Percentiles rank a stretch among this genome's conserved stretches.
Conservation (phyloP, 1,140 invertebrate species). For the Heterodera schachtii region DNA sequence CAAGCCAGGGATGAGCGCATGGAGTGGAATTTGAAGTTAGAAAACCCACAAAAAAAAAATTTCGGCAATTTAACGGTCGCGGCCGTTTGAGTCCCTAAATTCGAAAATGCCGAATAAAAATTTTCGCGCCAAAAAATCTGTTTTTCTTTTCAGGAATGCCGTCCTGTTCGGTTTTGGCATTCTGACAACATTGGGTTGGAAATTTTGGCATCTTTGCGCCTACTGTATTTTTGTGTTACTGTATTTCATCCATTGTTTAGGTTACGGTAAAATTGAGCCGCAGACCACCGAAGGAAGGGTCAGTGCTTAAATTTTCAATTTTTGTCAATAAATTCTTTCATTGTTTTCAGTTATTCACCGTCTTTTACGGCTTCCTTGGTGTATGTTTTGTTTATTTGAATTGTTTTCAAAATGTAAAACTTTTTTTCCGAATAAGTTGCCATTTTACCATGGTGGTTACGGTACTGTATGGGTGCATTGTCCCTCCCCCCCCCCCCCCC, state of each 20-base stretch:
- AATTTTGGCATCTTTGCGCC: no score
- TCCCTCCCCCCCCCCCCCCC: no score
- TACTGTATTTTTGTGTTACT: constrained; percentile 1
- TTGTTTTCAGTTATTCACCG: constrained; percentile 50
- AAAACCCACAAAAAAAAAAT: background rate
- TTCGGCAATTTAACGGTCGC: background rate
- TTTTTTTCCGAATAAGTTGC: no score
- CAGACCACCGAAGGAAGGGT: constrained; percentile 47
- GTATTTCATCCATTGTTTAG: constrained; percentile 36
- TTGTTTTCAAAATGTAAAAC: no score
- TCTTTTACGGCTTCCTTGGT: constrained; percentile 60
- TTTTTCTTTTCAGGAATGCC: constrained; percentile 39
- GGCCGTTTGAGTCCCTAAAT: background rate
- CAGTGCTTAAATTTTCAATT: background rate
- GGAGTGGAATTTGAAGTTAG: constrained; percentile 45
- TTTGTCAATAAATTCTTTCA: background rate
- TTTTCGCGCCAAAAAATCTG: no score
- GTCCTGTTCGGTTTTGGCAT: constrained; percentile 60
- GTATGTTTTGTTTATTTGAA: background rate
- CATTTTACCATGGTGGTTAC: no score
- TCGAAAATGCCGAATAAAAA: background rate
- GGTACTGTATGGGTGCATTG: no score
- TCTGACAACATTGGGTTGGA: constrained; percentile 54
- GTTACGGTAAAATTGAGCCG: constrained; percentile 61
- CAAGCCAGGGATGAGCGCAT: constrained; percentile 41